These are phyloP conservation scores for Lagothrix lagotricha DNA, from an alignment of 2,797 vertebrate genomes.

Conservation along the genomic window DNA sequence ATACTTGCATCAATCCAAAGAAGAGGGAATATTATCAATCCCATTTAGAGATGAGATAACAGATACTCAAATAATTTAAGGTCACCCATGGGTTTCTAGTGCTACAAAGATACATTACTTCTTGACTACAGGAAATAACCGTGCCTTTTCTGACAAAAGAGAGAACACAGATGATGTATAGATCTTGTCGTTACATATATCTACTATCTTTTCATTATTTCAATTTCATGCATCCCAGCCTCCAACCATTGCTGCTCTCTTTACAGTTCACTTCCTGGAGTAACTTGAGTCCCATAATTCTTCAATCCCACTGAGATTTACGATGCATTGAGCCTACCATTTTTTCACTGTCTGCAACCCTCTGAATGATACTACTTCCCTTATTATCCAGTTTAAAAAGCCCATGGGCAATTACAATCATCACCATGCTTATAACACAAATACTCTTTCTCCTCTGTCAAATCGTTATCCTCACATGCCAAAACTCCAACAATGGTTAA, in stretches of 20 bases:
- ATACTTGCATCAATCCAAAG: neutral
- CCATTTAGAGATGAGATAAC: neutral
- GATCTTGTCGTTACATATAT: neutral
- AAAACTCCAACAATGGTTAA: neutral
- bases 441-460: neutral
- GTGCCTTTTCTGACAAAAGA: neutral
- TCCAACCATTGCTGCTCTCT: neutral
- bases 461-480: neutral
- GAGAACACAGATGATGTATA: neutral
- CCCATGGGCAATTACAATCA: neutral
- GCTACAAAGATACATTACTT: neutral
- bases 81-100: neutral
- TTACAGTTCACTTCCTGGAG: neutral
- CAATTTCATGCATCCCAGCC: neutral
- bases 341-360: neutral
- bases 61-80: conserved; percentile 27
- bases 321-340: neutral
- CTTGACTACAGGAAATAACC: neutral
- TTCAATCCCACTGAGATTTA: neutral
- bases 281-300: neutral
- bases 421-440: neutral
- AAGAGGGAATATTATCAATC: neutral
- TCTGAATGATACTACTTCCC: neutral
- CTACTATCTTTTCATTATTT: neutral
- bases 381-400: neutral